Base-by-base conservation (phyloP, 2,888 invertebrate species). In the Drosophila cracens region DNA sequence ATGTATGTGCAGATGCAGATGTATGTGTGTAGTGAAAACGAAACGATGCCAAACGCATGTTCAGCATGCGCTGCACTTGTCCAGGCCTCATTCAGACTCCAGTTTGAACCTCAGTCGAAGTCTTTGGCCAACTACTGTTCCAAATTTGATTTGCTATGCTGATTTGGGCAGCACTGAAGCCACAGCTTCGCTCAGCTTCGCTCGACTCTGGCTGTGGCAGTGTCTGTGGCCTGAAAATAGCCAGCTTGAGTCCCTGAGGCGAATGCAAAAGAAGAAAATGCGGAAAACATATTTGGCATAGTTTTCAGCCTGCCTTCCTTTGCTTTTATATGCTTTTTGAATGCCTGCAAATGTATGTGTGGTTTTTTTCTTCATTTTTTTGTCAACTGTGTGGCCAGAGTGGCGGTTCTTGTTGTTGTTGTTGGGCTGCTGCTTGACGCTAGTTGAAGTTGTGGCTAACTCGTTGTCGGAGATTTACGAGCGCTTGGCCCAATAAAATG, bases 401-500 rank as follows among this genome's bases (percentile, higher is more conserved):
- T 52, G 48, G 58, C n/a, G 61, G 53, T 16, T 60, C 36, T 38
- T 72, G 62, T 31, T 40, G 40, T 31, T 40, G 40, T n/a, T 59
- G 66, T 53, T 48, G n/a, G 60, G 31, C 16, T 52, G 61, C n/a
- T 59, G 69, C 31, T 64, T 67, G 67, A 54, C 64, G 66, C 60
- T 36, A 36, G 76, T 60, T 69, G 49, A 63, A 48, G 57, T 52
- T 67, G 67, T 54, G 81, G 77, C 70, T 36, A 71, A 70, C 74
- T 86, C 74, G 81, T 76, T 85, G 87, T 68, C 71, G 74, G 81
- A 92, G 92, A 92, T 92, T 92, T 92, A 92, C 91, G 92, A 91
- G 90, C 87, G 75, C 79, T 82, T 82, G 85, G 90, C 82, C 91
- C 91, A 92, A 92, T 92, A 92, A 92, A 92, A 92, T 92, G 92